phyloP scores from a whole-genome alignment of 2,888 invertebrate species.

The Chaitophorus viminalis region DNA sequence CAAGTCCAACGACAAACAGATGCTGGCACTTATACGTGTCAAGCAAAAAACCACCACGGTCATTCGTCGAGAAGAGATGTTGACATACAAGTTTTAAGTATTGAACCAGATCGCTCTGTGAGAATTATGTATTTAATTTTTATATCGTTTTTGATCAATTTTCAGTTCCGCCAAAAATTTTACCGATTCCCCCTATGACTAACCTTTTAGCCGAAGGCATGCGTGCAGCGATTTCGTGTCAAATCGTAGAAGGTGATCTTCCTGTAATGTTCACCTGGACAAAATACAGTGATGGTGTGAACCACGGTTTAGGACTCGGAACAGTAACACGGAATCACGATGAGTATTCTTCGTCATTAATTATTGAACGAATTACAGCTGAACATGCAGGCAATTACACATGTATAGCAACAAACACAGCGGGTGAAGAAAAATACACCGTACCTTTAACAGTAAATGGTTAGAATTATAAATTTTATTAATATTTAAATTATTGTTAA shows the following conservation, averaged over 20 bases:
- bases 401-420: constrained; percentile 89
- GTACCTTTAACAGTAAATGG: constrained; percentile 85
- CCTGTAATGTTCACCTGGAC: constrained; percentile 93
- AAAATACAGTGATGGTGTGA: constrained; percentile 80
- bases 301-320: constrained; percentile 68
- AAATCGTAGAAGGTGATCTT: constrained; percentile 90
- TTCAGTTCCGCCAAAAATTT: constrained; percentile 84
- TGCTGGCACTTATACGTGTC: constrained; percentile 70
- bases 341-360: constrained; percentile 85
- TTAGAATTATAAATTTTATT: constrained; percentile 65
- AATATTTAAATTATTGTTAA: neutral
- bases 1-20: constrained; percentile 69
- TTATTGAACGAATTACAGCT: constrained; percentile 86
- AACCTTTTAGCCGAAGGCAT: constrained; percentile 84
- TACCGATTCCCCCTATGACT: constrained; percentile 84
- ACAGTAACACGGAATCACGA: constrained; percentile 75
- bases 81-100: constrained; percentile 67
- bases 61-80: constrained; percentile 67
- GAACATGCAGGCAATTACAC: constrained; percentile 90
- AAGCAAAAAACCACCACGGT: constrained; percentile 69
- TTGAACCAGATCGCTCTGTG: neutral
- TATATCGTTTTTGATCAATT: constrained; percentile 62
- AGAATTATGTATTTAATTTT: neutral
- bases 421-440: constrained; percentile 80
- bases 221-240: constrained; percentile 89